Evolutionary conservation across 1,140 invertebrate species (phyloP).

Genomic region (Brachionus manjavacas): DNA sequence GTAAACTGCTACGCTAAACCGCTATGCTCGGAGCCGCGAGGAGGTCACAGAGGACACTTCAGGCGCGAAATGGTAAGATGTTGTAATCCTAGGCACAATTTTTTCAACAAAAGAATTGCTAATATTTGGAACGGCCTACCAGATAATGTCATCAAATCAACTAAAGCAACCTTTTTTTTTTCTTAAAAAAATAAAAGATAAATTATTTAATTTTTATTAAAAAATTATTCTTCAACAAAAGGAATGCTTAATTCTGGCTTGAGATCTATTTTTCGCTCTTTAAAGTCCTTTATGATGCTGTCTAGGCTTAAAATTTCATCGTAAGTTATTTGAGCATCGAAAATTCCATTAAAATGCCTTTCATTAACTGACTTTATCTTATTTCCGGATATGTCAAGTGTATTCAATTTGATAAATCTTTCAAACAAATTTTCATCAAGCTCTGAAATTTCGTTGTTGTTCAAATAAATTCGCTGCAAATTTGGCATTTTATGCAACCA

Average conservation of each 20-base stretch:
- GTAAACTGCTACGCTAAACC: too few species aligned
- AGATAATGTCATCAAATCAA: too few species aligned
- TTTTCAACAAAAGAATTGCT: too few species aligned
- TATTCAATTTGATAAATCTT: background rate
- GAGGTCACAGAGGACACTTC: too few species aligned
- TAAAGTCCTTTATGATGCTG: background rate
- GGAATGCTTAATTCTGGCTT: background rate
- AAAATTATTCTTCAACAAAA: background rate
- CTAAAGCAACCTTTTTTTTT: too few species aligned
- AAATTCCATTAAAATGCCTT: background rate
- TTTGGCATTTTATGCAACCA: background rate
- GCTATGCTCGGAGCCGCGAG: too few species aligned
- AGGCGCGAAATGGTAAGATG: too few species aligned
- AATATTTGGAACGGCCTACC: too few species aligned
- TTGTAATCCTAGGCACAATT: too few species aligned
- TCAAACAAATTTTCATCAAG: background rate
- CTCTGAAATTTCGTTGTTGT: background rate
- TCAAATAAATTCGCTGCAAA: background rate
- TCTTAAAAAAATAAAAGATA: too few species aligned
- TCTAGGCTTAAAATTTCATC: background rate
- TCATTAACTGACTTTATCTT: background rate
- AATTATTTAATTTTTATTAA: background rate
- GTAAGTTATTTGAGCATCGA: background rate
- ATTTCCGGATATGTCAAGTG: background rate
- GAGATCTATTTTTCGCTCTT: background rate